phyloP scores from a whole-genome alignment of 2,888 invertebrate species.

The Amphipyra berbera region DNA sequence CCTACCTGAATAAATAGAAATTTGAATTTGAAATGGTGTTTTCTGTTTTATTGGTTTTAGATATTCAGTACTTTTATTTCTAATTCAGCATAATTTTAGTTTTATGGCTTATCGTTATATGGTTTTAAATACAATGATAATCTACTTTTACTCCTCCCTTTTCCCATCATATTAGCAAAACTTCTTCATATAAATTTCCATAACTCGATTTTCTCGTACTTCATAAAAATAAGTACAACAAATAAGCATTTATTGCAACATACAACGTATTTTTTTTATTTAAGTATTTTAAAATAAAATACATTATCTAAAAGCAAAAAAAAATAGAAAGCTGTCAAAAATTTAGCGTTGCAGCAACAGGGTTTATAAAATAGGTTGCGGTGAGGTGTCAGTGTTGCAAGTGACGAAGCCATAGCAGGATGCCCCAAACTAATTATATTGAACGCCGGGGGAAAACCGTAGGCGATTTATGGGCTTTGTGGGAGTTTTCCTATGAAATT shows the following conservation, averaged over 20 bases:
- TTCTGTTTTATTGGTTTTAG: neutral
- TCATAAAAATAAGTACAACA: too few species aligned
- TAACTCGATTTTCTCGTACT: too few species aligned
- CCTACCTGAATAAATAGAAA: conserved; percentile 3
- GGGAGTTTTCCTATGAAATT: conserved; percentile 4
- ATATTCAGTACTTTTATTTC: neutral
- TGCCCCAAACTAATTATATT: conserved; percentile 62
- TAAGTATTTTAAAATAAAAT: too few species aligned
- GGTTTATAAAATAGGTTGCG: conserved; percentile 24
- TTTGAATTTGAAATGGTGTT: conserved; percentile 3
- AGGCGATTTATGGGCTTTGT: conserved; percentile 23
- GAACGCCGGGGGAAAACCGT: conserved; percentile 27
- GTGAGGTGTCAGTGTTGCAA: conserved; percentile 33
- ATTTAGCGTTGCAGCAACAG: conserved; percentile 25
- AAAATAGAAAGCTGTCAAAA: conserved; percentile 14
- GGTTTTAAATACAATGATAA: too few species aligned
- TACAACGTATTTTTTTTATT: too few species aligned
- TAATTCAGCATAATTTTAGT: too few species aligned
- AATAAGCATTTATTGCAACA: too few species aligned
- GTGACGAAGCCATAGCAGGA: conserved; percentile 44
- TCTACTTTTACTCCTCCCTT: too few species aligned
- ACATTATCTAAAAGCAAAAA: neutral
- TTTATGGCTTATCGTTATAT: too few species aligned
- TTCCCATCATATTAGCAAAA: too few species aligned
- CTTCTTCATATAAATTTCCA: too few species aligned